Evolutionary conservation across 1,140 invertebrate species (phyloP).

Genomic region (Paracyclopina nana): DNA sequence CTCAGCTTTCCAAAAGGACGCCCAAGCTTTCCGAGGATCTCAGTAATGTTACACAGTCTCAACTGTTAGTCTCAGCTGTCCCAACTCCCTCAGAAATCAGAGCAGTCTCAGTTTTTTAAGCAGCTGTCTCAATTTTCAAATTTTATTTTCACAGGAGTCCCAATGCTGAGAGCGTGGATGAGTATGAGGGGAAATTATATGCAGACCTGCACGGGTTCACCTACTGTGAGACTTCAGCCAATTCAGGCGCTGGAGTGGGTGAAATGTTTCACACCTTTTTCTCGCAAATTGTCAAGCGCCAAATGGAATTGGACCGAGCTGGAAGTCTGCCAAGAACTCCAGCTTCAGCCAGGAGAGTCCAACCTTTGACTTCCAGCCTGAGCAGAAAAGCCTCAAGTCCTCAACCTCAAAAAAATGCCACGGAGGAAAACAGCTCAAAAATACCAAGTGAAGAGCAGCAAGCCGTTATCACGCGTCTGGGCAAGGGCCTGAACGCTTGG

Average conservation of each 20-base stretch:
- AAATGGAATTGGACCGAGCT: not conserved
- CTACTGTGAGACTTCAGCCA: constrained; percentile 29
- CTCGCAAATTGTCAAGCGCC: not conserved
- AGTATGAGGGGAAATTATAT: constrained; percentile 26
- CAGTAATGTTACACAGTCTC: too few relatives aligned
- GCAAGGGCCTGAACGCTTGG: not conserved
- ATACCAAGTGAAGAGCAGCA: not conserved
- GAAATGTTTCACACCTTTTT: constrained; percentile 26
- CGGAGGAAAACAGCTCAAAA: not conserved
- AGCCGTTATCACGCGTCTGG: not conserved
- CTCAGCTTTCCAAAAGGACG: too few relatives aligned
- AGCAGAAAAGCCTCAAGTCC: not conserved
- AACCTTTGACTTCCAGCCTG: not conserved
- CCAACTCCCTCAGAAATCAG: too few relatives aligned
- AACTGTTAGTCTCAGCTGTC: too few relatives aligned
- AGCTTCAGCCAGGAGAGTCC: not conserved
- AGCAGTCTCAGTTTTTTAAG: too few relatives aligned
- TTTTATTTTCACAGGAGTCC: too few relatives aligned
- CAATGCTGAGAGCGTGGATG: constrained; percentile 24
- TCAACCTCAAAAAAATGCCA: not conserved
- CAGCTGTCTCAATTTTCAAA: too few relatives aligned
- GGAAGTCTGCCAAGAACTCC: not conserved
- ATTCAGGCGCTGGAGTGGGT: constrained; percentile 25
- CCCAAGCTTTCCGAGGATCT: too few relatives aligned
- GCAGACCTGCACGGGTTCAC: constrained; percentile 26